Evolutionary conservation across 2,888 invertebrate species (phyloP), one percentile per base, ranked within the genome.

Genomic region (Zhengitettix transpicula): DNA sequence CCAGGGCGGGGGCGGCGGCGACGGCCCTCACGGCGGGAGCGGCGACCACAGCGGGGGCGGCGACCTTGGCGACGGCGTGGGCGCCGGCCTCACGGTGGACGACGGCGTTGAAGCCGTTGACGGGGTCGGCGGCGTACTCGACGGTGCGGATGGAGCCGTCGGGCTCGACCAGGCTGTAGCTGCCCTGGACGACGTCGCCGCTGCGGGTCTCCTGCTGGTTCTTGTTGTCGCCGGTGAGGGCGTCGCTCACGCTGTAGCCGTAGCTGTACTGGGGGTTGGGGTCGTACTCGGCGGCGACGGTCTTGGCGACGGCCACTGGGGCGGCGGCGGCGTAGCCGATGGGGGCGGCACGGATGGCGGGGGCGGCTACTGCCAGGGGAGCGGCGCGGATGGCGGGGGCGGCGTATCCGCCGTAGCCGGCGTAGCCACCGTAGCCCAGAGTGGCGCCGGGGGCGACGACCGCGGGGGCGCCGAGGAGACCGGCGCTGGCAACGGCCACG

Each of bases 71-170:
- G 54, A 42, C 47, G 42, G 55, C 58, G 58, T 54, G 52, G 28
- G 40, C 58, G 52, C 53, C 42, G 28, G 41, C 58, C 40, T 42
- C 42, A 42, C 54, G 53, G 54, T 55, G 58, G 54, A 58, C 58
- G 54, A 58, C 58, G 58, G 58, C 58, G 58, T 58, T 58, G 58
- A 58, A 58, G 42, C 58, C 58, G 58, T 58, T 58, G 58, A 58
- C 58, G 58, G 58, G 58, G 15, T 58, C 58, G 42, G 58, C 58
- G 54, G 58, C 54, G 55, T 58, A 58, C 44, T 58, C 55, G 55
- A 58, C 58, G 47, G 55, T 58, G 55, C 58, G 58, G 54, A 53
- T 53, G 54, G 44, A 55, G 47, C 58, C 58, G 58, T 58, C 58
- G 55, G 58, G 55, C 55, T 58, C 58, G 42, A 40, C 40, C 17